Conservation (phyloP, 2,888 invertebrate genomes). For the Alentia gelatinosa region DNA sequence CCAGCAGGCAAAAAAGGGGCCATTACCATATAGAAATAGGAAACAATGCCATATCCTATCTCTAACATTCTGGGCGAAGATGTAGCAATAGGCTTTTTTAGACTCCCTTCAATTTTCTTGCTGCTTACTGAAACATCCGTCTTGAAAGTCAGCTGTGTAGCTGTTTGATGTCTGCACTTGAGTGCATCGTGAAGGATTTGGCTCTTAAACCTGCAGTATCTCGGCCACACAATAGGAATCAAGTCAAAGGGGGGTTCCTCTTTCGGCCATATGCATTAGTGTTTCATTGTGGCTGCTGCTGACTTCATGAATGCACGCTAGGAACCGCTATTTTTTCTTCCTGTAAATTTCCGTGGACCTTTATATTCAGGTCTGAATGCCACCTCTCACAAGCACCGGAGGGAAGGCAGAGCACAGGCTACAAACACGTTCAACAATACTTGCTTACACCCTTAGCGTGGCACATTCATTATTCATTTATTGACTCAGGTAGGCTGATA, state of each 20-base stretch:
- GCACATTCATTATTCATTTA: not conserved
- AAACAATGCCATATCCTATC: too few relatives aligned
- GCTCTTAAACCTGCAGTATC: constrained; percentile 4
- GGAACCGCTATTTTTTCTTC: not conserved
- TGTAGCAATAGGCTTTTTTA: not conserved
- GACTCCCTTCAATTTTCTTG: not conserved
- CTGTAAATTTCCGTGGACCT: not conserved
- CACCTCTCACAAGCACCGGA: not conserved
- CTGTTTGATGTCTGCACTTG: not conserved
- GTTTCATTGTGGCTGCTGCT: not conserved
- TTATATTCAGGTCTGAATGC: not conserved
- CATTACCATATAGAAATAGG: too few relatives aligned
- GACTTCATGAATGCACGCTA: not conserved
- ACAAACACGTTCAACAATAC: not conserved
- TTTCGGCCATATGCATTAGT: constrained; percentile 28
- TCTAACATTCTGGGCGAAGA: not conserved
- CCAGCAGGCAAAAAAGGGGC: too few relatives aligned
- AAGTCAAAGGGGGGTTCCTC: not conserved
- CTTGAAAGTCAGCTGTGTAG: not conserved
- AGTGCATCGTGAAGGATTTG: not conserved
- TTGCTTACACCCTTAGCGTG: not conserved
- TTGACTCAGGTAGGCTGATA: not conserved
- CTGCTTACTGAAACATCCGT: not conserved
- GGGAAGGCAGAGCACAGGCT: not conserved
- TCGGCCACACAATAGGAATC: not conserved